Conservation (phyloP, 2,888 invertebrate species). For the Drosophila rubida region DNA sequence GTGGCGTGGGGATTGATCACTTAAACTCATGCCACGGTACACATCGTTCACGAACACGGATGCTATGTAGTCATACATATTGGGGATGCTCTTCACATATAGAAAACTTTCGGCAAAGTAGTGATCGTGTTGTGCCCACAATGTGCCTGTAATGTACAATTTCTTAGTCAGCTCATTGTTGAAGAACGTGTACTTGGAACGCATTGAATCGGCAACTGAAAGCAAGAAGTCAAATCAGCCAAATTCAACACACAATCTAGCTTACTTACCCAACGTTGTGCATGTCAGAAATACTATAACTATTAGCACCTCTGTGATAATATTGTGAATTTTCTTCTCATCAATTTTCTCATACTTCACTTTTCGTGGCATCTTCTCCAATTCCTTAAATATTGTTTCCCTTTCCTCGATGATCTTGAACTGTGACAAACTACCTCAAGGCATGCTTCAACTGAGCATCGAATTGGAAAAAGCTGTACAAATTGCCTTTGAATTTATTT, state of each 20-base stretch:
- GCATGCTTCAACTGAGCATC: constrained; percentile 5
- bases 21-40: too few relatives aligned
- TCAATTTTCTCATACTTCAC: constrained; percentile 11
- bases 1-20: too few relatives aligned
- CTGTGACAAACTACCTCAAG: background rate
- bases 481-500: background rate
- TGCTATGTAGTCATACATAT: too few relatives aligned
- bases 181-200: too few relatives aligned
- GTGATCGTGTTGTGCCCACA: too few relatives aligned
- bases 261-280: constrained; percentile 15
- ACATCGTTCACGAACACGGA: too few relatives aligned
- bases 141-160: too few relatives aligned
- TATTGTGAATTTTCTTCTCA: background rate
- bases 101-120: too few relatives aligned
- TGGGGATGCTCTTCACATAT: too few relatives aligned
- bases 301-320: constrained; percentile 7
- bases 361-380: constrained; percentile 5
- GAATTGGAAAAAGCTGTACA: too few relatives aligned
- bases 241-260: background rate
- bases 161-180: too few relatives aligned
- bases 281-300: constrained; percentile 2
- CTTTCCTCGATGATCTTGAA: background rate
- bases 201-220: too few relatives aligned
- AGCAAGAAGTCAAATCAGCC: background rate
- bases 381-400: background rate